Evolutionary conservation across 53 echinoderm and acorn worm species (phyloP), one percentile per base, ranked within the genome.

Genomic region (Holothuria leucospilota): DNA sequence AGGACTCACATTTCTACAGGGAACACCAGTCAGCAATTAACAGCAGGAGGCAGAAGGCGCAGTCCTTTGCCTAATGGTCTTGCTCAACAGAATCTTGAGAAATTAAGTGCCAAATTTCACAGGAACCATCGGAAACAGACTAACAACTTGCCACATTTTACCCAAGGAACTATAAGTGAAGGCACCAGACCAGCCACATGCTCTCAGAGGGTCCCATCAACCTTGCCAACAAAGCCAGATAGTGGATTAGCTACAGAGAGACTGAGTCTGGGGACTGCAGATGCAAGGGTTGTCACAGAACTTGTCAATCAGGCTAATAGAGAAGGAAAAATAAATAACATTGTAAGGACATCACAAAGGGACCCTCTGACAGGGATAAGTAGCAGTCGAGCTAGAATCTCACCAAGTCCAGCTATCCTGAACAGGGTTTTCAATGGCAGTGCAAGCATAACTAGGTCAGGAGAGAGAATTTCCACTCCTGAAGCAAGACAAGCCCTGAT

Each of bases 251-350:
- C 86, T 18, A 78, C 84, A 21, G 94, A 91, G 62, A 67, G 88
- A 39, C 84, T 85, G 18, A 90, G 87, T 61, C 72, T 89, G 21
- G 87, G 91, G 52, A 93, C 91, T 41, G 90, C 95, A 63, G 99
- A 99, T 42, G 99, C 99, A 34, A 85, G 99, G 49, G 92, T 93
- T 71, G 92, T 95, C n/a, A 99, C 99, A 1, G 89, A 99, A 71
- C 92, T 95, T 21, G 95, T 99, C 16, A 99, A 99, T 91, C 95
- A 98, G 59, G 98, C 98, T 60, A 61, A 80, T 62, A 62, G 93
- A 30, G 99, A 99, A 38, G 95, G 99, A 29, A 95, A 95, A 63
- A 95, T 99, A 59, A 96, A 93, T 70, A 94, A 99, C 77, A 93
- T 99, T 85, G 92, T 99, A 25, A 85, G 95, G 52, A 88, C 89